phyloP scores from a whole-genome alignment of 2,113 vertebrate genomes.

The Nannospalax galili region DNA sequence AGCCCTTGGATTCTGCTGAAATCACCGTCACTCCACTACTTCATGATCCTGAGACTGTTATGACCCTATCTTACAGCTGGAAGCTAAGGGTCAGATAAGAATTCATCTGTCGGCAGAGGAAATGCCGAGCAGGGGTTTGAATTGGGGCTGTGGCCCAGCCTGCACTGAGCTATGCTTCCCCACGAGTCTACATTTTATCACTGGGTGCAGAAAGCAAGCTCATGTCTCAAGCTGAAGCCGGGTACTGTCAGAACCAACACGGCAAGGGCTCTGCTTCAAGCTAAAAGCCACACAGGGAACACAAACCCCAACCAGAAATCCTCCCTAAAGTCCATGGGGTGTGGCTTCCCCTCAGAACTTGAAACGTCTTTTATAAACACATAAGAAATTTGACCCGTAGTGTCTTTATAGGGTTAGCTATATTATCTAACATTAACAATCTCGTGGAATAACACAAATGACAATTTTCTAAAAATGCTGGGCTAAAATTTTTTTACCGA shows the following conservation, averaged over 20 bases:
- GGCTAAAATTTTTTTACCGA: not conserved
- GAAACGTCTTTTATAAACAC: not conserved
- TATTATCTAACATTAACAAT: constrained; percentile 16
- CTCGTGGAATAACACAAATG: not conserved
- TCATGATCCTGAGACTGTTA: not conserved
- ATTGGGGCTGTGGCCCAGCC: not conserved
- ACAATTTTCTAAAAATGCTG: not conserved
- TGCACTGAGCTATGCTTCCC: not conserved
- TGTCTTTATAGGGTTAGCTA: not conserved
- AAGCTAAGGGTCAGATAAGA: not conserved
- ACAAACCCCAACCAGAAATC: constrained; percentile 5
- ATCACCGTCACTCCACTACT: not conserved
- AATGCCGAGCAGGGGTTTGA: not conserved
- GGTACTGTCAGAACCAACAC: not conserved
- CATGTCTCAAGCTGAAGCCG: not conserved
- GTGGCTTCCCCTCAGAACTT: not conserved
- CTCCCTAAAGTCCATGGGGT: not conserved
- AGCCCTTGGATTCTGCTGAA: not conserved
- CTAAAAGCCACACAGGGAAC: not conserved
- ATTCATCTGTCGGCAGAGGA: not conserved
- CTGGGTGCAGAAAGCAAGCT: not conserved
- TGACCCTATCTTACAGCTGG: not conserved
- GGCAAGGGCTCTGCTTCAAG: not conserved
- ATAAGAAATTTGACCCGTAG: not conserved
- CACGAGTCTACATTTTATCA: not conserved